Evolutionary conservation across 2,797 vertebrate genomes (phyloP), one percentile per base, ranked within the genome.

Genomic region (Neomorphus geoffroyi): DNA sequence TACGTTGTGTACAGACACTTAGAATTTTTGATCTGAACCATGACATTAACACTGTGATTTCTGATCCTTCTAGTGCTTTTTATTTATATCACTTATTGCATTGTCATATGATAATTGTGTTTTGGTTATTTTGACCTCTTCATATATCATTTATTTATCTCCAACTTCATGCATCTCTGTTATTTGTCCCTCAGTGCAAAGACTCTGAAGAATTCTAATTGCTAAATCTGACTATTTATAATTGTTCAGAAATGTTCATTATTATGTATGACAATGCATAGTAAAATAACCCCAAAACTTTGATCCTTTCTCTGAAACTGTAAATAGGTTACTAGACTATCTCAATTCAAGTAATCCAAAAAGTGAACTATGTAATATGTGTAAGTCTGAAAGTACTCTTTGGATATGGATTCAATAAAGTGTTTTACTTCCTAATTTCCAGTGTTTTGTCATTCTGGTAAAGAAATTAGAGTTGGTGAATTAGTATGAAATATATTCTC

Each of bases 351-450:
- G 35, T 51, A 1, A 58, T 78, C 77, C 23, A 60, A 78, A 84
- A 57, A 83, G 14, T 32, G 24, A 90, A 51, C 77, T 80, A 7
- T 24, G 46, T 3, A 28, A 77, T 41, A 35, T 3, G 4, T 80
- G 50, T 61, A 60, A 54, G 75, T 89, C 69, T 71, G 78, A 71
- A 94, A 69, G 7, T 73, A 50, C 16, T 22, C 26, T 33, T 62
- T 26, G 71, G 33, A 61, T 82, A 91, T 15, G 5, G 56, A 69
- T 50, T 90, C 39, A 88, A 60, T 66, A 60, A 43, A 79, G 61
- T 69, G 28, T 75, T 94, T 92, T 89, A 81, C 35, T 51, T 91
- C 66, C 75, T 93, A 65, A 35, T 96, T 94, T 93, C 24, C 51
- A 88, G 50, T 83, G 39, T 54, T 94, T 88, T 86, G 33, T 46